Evolutionary conservation across 2,888 invertebrate genomes (phyloP).

Genomic region (Nineta flava): DNA sequence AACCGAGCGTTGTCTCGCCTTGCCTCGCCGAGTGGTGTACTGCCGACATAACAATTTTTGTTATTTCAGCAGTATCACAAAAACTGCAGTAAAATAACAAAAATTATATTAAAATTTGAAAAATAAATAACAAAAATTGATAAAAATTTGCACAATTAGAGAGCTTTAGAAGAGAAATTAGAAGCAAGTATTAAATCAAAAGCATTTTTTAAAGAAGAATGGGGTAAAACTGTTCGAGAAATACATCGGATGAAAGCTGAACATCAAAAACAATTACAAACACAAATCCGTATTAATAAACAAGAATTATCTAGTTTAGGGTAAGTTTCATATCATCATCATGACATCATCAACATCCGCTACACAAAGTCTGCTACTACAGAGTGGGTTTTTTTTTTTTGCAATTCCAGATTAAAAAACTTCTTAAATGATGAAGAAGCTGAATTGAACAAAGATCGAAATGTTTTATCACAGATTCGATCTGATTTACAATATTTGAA

Average conservation of each 20-base stretch:
- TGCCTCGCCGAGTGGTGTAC: too few relatives aligned
- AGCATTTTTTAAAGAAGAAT: constrained; percentile 59
- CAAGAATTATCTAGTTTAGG: constrained; percentile 16
- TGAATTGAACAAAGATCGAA: constrained; percentile 2
- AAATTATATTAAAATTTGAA: constrained; percentile 2
- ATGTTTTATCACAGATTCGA: constrained; percentile 1
- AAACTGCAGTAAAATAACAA: too few relatives aligned
- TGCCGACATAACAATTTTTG: too few relatives aligned
- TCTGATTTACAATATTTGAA: constrained; percentile 2
- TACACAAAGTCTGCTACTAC: too few relatives aligned
- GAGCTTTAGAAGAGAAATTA: constrained; percentile 45
- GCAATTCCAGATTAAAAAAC: constrained; percentile 1
- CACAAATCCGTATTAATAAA: constrained; percentile 31
- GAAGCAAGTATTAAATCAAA: constrained; percentile 47
- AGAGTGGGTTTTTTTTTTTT: background rate
- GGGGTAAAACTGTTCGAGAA: constrained; percentile 51
- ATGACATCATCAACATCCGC: background rate
- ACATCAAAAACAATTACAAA: constrained; percentile 34
- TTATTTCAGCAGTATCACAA: too few relatives aligned
- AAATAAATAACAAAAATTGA: background rate
- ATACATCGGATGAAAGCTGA: constrained; percentile 43
- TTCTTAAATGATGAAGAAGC: constrained; percentile 3
- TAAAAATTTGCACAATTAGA: constrained; percentile 20
- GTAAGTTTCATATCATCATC: constrained; percentile 1
- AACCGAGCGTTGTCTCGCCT: too few relatives aligned